Evolutionary conservation across 2,888 invertebrate genomes (phyloP).

Genomic region (Melinopterus prodromus): DNA sequence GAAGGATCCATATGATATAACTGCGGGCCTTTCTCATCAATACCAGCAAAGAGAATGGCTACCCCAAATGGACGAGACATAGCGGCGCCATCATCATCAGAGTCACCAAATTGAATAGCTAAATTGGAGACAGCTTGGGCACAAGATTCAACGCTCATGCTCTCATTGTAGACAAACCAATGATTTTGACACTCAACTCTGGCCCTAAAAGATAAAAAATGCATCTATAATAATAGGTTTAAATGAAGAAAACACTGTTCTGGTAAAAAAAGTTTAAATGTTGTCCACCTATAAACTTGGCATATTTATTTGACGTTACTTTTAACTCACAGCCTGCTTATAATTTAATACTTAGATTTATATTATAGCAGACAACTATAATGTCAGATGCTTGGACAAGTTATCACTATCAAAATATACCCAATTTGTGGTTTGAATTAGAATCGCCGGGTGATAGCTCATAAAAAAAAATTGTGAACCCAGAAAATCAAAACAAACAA

Average conservation of each 20-base stretch:
- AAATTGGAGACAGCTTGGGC: slow-evolving; percentile 98
- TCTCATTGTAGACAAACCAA: slow-evolving; percentile 97
- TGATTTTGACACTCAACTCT: slow-evolving; percentile 97
- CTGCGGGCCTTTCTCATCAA: slow-evolving; percentile 94
- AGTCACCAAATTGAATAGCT: slow-evolving; percentile 99
- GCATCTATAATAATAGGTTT: too few relatives aligned
- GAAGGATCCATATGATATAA: slow-evolving; percentile 99
- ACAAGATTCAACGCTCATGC: slow-evolving; percentile 96
- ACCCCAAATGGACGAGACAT: slow-evolving; percentile 99
- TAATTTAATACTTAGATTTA: slow-evolving; percentile 45
- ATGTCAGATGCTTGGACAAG: too few relatives aligned
- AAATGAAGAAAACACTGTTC: too few relatives aligned
- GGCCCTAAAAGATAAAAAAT: slow-evolving; percentile 67
- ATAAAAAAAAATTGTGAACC: too few relatives aligned
- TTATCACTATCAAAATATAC: too few relatives aligned
- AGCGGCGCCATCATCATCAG: slow-evolving; percentile 92
- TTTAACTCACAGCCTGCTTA: too few relatives aligned
- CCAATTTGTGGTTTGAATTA: too few relatives aligned
- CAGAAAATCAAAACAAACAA: too few relatives aligned
- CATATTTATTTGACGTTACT: too few relatives aligned
- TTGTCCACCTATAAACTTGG: too few relatives aligned
- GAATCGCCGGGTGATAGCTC: too few relatives aligned
- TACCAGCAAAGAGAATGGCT: slow-evolving; percentile 95
- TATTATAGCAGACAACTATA: background rate
- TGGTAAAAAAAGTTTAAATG: too few relatives aligned